Evolutionary conservation across 2,797 vertebrate genomes (phyloP).

Genomic region (Halcyon smyrnensis): DNA sequence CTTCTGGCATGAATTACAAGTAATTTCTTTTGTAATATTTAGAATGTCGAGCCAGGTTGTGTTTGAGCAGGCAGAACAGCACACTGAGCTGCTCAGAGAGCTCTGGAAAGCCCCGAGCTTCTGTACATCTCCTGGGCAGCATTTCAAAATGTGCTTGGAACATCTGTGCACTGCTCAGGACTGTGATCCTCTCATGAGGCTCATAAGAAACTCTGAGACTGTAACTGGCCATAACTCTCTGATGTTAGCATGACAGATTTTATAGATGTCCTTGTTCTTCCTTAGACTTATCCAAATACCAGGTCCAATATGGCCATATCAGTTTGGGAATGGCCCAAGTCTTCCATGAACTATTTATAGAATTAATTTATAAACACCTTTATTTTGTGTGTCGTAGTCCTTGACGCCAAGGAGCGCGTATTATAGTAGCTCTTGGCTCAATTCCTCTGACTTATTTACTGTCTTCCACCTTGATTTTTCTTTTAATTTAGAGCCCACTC

Average conservation of each 20-base stretch:
- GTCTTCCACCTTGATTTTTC: not conserved
- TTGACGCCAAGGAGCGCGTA: not conserved
- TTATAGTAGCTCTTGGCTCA: not conserved
- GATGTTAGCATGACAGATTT: not conserved
- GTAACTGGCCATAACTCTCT: not conserved
- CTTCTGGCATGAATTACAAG: not conserved
- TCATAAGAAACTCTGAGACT: not conserved
- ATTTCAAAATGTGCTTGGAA: slow-evolving; percentile 16
- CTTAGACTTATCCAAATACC: not conserved
- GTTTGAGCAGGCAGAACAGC: not conserved
- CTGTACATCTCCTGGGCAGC: not conserved
- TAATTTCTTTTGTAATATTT: not conserved
- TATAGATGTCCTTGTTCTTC: not conserved
- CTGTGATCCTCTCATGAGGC: not conserved
- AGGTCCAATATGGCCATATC: not conserved
- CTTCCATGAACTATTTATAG: not conserved
- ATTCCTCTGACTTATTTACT: not conserved
- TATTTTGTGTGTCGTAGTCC: not conserved
- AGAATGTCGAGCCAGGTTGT: not conserved
- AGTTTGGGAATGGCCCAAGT: not conserved
- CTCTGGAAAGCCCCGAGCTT: not conserved
- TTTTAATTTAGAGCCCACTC: not conserved
- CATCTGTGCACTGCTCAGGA: not conserved
- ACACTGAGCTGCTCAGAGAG: not conserved
- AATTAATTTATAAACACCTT: not conserved